Base-by-base conservation (phyloP, 2,113 vertebrate species). In the Porphyrio hochstetteri region DNA sequence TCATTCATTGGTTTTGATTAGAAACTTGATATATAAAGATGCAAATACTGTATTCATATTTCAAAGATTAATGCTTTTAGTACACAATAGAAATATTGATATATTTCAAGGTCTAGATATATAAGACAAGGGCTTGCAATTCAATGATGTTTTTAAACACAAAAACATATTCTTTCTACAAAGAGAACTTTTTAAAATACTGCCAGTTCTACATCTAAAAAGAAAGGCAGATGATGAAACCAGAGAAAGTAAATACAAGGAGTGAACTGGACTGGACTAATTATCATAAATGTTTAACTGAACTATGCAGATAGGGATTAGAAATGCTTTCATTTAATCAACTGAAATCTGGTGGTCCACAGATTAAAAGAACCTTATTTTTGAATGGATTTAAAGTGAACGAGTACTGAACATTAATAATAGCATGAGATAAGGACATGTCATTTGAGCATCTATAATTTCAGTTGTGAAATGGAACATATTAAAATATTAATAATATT, bases 381-480 rank as follows among this genome's bases (percentile, higher is more conserved):
- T 60, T 5, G 13, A 70, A 53, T 56, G 50, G 63, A 4, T 67
- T 92, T 83, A 82, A 65, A 44, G 46, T 50, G 27, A 64, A n/a
- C 10, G 60, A 35, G 31, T 53, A 42, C 28, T 91, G 48, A 76
- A 42, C 4, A 33, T 52, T 59, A 53, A 19, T 72, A 67, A 69
- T 72, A 13, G 3, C 23, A 50, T 23, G 4, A 79, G 0, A 1
- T 55, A 68, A 82, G 5, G 40, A 28, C 1, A 12, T 52, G 48
- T 31, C 50, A 52, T 27, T 52, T 19, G 8, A 8, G 6, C 78
- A 90, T 86, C 64, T 48, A 5, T 46, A 69, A 53, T 81, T 82
- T 65, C 53, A 35, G 13, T 42, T 46, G 15, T 85, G 29, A 68
- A 92, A 69, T 4, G n/a, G 27, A 63, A 63, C 4, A 21, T 48